Evolutionary conservation across 2,888 invertebrate species (phyloP).

Genomic region (Cancer borealis): DNA sequence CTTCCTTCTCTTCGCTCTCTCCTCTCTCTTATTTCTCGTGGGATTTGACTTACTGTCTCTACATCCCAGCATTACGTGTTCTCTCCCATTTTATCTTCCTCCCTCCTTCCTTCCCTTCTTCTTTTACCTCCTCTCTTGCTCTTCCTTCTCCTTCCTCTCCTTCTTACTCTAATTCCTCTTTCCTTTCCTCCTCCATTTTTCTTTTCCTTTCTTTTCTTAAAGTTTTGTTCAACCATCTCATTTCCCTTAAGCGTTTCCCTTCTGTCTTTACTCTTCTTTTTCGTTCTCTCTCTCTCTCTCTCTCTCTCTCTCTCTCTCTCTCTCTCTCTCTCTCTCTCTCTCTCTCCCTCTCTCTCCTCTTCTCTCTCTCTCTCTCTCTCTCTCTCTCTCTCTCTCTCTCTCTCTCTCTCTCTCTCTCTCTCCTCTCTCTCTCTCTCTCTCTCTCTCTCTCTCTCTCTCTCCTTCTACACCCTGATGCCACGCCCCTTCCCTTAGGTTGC

Average conservation of each 20-base stretch:
- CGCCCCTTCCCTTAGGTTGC: conserved; percentile 1
- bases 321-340: not conserved
- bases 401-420: not conserved
- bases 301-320: not conserved
- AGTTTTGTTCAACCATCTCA: not conserved
- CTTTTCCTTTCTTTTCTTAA: not conserved
- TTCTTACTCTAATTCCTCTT: not conserved
- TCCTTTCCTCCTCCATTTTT: not conserved
- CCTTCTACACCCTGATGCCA: not conserved
- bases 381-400: not conserved
- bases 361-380: not conserved
- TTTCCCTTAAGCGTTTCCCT: not conserved
- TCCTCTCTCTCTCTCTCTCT: not conserved
- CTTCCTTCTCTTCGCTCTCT: not conserved
- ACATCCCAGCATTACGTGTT: not conserved
- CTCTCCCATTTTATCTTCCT: not conserved
- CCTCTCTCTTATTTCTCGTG: not conserved
- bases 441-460: not conserved
- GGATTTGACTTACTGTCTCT: not conserved
- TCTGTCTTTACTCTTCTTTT: not conserved
- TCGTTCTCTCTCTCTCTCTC: not conserved
- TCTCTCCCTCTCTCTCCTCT: not conserved
- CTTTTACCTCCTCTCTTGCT: not conserved
- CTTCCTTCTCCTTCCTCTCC: not conserved
- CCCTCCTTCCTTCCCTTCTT: not conserved